Evolutionary conservation across 2,113 vertebrate species (phyloP), one percentile per base, ranked within the genome.

Genomic region (Gadus macrocephalus): DNA sequence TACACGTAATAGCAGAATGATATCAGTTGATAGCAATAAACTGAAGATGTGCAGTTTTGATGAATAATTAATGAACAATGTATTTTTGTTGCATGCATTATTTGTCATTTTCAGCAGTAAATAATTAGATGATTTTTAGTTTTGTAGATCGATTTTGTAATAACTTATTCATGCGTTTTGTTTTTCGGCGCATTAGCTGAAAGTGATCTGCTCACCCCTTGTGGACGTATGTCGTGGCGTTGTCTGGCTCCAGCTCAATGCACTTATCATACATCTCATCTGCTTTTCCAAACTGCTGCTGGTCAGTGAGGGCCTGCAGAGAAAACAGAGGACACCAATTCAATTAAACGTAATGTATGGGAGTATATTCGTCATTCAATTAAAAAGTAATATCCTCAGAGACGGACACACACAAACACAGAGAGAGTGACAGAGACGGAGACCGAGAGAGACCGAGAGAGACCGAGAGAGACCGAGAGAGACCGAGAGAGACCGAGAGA

Each of bases 261-360:
- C 97, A 99, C 80, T 97, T 96, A 92, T 99, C 96, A 58, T 99
- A 99, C 97, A 99, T 99, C 87, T 99, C 95, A 82, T 99, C 96
- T 16, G 97, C 97, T 87, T 96, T 98, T 72, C 95, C 96, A 90
- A 99, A 99, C 78, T 97, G 97, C 69, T 99, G 97, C 81, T 99
- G 97, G 90, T 99, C 97, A 74, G 97, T 99, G 87, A 99, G 83
- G 76, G 97, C 97, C 97, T 99, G 87, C 59, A 69, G 66, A 63
- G 27, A 15, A 62, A 4, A 20, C 22, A 25, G 61, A 15, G 7
- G 1, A 12, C 4, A 20, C n/a, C n/a, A 62, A 15, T 12, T 62
- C 20, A 22, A 62, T 22, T 5, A 12, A 14, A 12, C 6, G 22
- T 22, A 61, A 61, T 9, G 25, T 22, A 22, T 4, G 27, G 19